Percentiles rank a stretch among this genome's conserved stretches.
Evolutionary conservation across 37 sponge, comb jelly and placozoan species (phyloP).

Genomic region (Beroe forskalii): DNA sequence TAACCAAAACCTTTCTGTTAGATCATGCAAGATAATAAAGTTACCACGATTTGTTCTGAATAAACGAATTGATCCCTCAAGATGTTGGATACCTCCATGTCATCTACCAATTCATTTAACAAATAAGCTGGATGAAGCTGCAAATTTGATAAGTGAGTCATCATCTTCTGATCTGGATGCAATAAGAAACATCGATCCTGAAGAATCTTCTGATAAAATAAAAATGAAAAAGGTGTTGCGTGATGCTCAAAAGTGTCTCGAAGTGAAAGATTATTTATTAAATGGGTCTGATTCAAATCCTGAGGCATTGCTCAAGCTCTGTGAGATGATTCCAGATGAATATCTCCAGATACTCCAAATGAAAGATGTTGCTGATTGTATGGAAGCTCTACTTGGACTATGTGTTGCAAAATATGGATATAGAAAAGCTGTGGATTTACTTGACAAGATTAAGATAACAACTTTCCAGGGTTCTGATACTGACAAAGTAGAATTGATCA

Average conservation of each 20-base stretch:
- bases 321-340: slow-evolving; percentile 48
- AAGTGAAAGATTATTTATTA: not conserved
- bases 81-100: slow-evolving; percentile 68
- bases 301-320: not conserved
- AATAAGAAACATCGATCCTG: not conserved
- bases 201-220: not conserved
- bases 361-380: slow-evolving; percentile 88
- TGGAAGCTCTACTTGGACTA: slow-evolving; percentile 87
- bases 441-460: slow-evolving; percentile 15
- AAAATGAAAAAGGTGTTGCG: not conserved
- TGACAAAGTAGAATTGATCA: not conserved
- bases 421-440: slow-evolving; percentile 71
- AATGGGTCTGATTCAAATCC: not conserved
- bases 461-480: not conserved
- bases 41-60: slow-evolving; percentile 58
- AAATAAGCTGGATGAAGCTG: not conserved
- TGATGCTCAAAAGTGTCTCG: not conserved
- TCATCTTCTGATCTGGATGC: not conserved
- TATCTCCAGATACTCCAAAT: slow-evolving; percentile 74
- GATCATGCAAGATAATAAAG: not conserved
- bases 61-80: slow-evolving; percentile 29
- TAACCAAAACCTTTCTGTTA: slow-evolving; percentile 76
- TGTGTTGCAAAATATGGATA: slow-evolving; percentile 86
- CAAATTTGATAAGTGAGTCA: not conserved
- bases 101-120: not conserved